Base-by-base conservation (phyloP, 2,113 vertebrate species). In the Sylvietta virens region DNA sequence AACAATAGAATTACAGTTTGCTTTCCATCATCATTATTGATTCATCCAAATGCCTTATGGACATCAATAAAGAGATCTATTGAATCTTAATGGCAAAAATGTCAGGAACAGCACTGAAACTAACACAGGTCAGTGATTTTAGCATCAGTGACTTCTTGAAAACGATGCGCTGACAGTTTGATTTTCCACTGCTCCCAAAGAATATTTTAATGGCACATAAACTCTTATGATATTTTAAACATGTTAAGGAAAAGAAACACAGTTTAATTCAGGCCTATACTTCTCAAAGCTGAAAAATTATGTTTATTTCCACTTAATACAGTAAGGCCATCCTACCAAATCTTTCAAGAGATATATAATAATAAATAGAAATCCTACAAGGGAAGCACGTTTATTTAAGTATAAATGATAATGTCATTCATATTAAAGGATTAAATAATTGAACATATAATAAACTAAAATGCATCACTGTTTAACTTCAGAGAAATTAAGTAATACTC, bases 21-120 rank as follows among this genome's bases (percentile, higher is more conserved):
- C 9, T 70, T 73, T 96, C 93, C 67, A 66, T 88, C 72, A 45
- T 92, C 57, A 70, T 95, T 97, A 96, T 96, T 95, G 96, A 95
- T 97, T 97, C 64, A 94, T 91, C 82, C 79, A 90, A 88, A 78
- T 50, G 56, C 72, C 72, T 94, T 92, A 73, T 80, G 95, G 92
- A 97, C 84, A 93, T 74, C 81, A 39, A 97, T 94, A 95, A 92
- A 95, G 56, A 84, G 19, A 88, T 92, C 44, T 78, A 17, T 54
- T 88, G 84, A 85, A 69, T 74, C 67, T 51, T 86, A 95, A 73
- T 77, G 47, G 50, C 22, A 91, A 94, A 95, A 82, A 87, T 39
- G 31, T 61, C 86, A 39, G 9, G 44, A 95, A 70, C 1, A 10
- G 37, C 39, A 84, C 5, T 60, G 82, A 47, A 93, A 86, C 58